phyloP scores from a whole-genome alignment of 2,797 vertebrate species.

The Prunella strophiata region DNA sequence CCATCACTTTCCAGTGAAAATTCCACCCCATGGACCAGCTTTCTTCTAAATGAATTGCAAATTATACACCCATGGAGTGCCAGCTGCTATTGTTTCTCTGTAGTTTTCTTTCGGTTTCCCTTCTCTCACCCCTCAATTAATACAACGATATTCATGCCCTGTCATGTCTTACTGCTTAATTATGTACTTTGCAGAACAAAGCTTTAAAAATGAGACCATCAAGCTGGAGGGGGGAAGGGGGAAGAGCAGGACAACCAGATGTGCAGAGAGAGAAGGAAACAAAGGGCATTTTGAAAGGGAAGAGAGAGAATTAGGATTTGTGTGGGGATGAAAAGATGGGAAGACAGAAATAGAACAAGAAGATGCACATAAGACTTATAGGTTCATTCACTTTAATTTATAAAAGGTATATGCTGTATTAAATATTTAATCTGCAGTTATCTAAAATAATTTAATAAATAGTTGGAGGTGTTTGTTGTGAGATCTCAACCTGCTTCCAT shows the following conservation, averaged over 20 bases:
- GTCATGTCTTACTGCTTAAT: constrained; percentile 57
- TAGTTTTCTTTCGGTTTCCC: constrained; percentile 4
- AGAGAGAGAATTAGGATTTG: not conserved
- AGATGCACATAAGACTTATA: not conserved
- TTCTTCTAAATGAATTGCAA: constrained; percentile 38
- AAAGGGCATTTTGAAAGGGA: constrained; percentile 31
- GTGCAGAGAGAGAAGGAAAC: not conserved
- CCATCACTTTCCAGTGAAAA: constrained; percentile 1
- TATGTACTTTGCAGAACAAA: constrained; percentile 54
- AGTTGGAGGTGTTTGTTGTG: not conserved
- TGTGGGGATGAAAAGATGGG: not conserved
- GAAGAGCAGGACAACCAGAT: constrained; percentile 52
- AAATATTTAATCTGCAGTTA: not conserved
- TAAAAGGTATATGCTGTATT: not conserved
- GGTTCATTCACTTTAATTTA: not conserved
- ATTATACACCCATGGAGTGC: constrained; percentile 31
- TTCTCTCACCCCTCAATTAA: constrained; percentile 34
- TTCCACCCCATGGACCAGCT: not conserved
- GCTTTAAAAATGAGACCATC: constrained; percentile 59
- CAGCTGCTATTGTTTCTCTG: constrained; percentile 53
- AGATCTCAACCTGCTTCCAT: not conserved
- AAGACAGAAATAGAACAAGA: not conserved
- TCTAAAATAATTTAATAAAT: not conserved
- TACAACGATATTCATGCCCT: constrained; percentile 50
- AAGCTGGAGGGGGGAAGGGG: not conserved